Percentiles rank a stretch among this genome's conserved stretches.
These are phyloP conservation scores for Colossoma macropomum DNA, from an alignment of 2,113 vertebrate species.

Conservation along the genomic window DNA sequence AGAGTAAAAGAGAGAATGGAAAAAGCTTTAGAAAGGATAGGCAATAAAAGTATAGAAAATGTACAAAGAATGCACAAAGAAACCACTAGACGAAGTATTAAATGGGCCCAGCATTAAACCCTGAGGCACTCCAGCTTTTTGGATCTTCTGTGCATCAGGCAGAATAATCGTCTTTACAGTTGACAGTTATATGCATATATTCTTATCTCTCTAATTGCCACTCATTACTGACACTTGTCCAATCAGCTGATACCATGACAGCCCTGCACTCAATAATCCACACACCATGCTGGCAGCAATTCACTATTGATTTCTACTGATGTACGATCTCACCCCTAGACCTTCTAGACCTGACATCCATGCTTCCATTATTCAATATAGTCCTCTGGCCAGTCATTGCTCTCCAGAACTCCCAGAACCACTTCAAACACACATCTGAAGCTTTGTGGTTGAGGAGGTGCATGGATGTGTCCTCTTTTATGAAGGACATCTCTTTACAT, in stretches of 20 bases:
- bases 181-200: no score
- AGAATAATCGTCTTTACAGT: background rate
- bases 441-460: slow-evolving; percentile 3
- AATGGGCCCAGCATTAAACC: background rate
- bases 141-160: background rate
- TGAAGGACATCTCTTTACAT: background rate
- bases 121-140: background rate
- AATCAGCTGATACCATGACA: background rate
- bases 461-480: background rate
- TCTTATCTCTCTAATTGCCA: background rate
- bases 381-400: background rate
- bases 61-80: background rate
- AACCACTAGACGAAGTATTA: background rate
- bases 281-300: background rate
- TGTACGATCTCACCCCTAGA: background rate
- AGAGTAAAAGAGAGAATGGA: background rate
- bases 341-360: background rate
- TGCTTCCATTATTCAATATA: background rate
- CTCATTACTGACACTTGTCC: background rate
- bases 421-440: slow-evolving; percentile 9
- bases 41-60: background rate
- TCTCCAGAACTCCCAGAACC: background rate
- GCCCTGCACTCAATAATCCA: no score
- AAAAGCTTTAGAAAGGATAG: background rate
- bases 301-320: background rate